A percentile compares a stretch with the other conserved stretches of the same genome.
These are phyloP conservation scores for Amphipoea oculea DNA, from an alignment of 2,888 invertebrate genomes.

Conservation along the genomic window DNA sequence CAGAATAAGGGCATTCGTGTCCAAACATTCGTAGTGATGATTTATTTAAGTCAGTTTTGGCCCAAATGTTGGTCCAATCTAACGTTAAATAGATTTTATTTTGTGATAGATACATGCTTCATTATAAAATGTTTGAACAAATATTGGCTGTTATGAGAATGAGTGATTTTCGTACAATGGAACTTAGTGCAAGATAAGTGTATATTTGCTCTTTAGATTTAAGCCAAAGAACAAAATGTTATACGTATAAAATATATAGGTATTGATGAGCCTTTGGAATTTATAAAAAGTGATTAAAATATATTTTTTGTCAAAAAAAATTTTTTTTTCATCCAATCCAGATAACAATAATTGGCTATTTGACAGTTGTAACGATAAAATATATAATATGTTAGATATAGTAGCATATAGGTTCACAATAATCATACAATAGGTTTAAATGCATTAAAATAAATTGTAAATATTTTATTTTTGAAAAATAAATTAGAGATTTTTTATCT, in stretches of 20 bases:
- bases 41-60: background rate
- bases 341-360: no score
- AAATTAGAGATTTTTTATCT: no score
- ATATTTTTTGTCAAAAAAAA: constrained; percentile 50
- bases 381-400: no score
- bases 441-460: no score
- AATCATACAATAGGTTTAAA: no score
- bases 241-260: constrained; percentile 40
- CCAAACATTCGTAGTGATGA: background rate
- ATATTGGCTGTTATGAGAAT: constrained; percentile 63
- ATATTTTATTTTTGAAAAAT: no score
- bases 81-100: constrained; percentile 29
- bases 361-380: no score
- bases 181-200: constrained; percentile 57
- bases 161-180: constrained; percentile 64
- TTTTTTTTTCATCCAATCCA: background rate
- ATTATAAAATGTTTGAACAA: constrained; percentile 50
- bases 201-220: constrained; percentile 64
- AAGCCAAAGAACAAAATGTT: constrained; percentile 68
- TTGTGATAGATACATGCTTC: constrained; percentile 58
- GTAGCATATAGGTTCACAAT: no score
- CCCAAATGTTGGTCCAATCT: constrained; percentile 17
- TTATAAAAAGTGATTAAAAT: constrained; percentile 52
- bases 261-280: constrained; percentile 48
- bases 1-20: background rate